A percentile compares a stretch with the other conserved stretches of the same genome.
phyloP scores from a whole-genome alignment of 2,113 vertebrate genomes.

The Ibidorhyncha struthersii region DNA sequence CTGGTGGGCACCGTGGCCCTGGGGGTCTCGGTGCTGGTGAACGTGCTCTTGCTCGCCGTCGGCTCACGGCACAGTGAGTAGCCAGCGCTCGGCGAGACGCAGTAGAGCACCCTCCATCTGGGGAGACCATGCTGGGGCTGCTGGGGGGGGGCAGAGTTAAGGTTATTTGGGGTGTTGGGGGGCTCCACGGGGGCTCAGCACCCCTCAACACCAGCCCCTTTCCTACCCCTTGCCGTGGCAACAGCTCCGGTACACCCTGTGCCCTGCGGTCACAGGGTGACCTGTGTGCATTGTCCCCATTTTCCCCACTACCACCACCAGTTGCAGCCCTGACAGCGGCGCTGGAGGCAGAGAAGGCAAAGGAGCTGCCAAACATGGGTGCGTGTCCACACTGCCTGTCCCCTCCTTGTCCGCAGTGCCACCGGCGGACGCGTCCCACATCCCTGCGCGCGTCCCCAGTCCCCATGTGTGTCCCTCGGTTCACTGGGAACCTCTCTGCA shows the following conservation, averaged over 20 bases:
- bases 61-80: neutral
- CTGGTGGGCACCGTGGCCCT: neutral
- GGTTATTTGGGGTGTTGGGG: neutral
- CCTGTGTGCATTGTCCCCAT: neutral
- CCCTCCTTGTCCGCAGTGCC: neutral
- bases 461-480: neutral
- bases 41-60: neutral
- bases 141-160: neutral
- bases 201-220: neutral
- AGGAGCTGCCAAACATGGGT: neutral
- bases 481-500: neutral
- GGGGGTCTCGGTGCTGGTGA: neutral
- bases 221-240: neutral
- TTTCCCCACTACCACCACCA: neutral
- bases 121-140: neutral
- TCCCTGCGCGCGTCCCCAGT: neutral
- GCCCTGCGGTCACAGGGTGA: neutral
- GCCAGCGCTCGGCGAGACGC: accelerated
- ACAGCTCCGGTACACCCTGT: neutral
- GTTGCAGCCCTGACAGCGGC: neutral
- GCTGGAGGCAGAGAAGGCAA: neutral
- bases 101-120: neutral
- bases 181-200: neutral
- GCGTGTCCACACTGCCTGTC: neutral
- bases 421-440: accelerated